Percentiles rank a stretch among this genome's conserved stretches.
Evolutionary conservation across 2,888 invertebrate genomes (phyloP).

Genomic region (Dicyrtoma fusca): DNA sequence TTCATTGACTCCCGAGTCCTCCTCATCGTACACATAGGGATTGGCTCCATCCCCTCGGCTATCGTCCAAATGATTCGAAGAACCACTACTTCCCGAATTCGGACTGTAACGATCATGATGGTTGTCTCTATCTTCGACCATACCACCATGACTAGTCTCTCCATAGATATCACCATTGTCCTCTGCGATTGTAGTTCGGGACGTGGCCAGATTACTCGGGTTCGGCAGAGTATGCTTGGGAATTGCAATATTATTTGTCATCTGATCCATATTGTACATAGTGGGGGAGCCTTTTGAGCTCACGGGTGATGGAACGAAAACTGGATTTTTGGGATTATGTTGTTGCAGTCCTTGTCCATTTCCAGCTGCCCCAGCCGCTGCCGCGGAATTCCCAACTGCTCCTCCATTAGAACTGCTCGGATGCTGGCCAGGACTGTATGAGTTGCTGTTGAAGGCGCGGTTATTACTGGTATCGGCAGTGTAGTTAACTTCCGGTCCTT

Average conservation of each 20-base stretch:
- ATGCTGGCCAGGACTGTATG: constrained; percentile 44
- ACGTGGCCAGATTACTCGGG: constrained; percentile 57
- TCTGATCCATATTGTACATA: constrained; percentile 57
- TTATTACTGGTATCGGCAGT: constrained; percentile 49
- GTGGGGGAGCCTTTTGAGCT: constrained; percentile 56
- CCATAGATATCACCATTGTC: constrained; percentile 41
- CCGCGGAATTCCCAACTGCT: constrained; percentile 32
- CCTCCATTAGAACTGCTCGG: constrained; percentile 37
- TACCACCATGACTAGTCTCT: constrained; percentile 41
- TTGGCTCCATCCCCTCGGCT: constrained; percentile 45
- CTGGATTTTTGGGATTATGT: constrained; percentile 55
- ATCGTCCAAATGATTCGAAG: constrained; percentile 55
- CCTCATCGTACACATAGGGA: constrained; percentile 40
- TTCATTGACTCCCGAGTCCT: constrained; percentile 46
- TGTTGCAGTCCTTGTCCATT: constrained; percentile 43
- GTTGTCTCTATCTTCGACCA: constrained; percentile 44
- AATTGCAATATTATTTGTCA: constrained; percentile 57
- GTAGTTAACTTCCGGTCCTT: constrained; percentile 55
- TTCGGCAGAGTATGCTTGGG: constrained; percentile 56
- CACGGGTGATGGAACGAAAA: constrained; percentile 56
- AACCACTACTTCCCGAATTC: constrained; percentile 48
- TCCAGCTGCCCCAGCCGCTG: constrained; percentile 30
- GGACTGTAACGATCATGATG: constrained; percentile 51
- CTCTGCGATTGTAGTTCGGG: constrained; percentile 50
- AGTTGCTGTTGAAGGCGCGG: constrained; percentile 44